Percentiles rank a stretch among this genome's conserved stretches.
Evolutionary conservation across 1,140 invertebrate genomes (phyloP).

Genomic region (Cotesia typhae): DNA sequence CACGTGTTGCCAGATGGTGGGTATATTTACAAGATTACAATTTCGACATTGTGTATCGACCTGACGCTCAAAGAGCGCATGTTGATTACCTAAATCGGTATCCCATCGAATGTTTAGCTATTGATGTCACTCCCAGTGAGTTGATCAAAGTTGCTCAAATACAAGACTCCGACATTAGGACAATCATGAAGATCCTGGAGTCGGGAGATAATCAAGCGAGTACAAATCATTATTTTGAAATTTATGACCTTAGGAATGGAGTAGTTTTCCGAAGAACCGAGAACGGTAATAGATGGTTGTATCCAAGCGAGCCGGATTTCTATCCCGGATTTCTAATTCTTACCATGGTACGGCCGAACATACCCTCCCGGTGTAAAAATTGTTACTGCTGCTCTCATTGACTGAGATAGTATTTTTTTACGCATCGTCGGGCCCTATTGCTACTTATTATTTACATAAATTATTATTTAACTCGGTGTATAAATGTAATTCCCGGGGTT

Average conservation of each 20-base stretch:
- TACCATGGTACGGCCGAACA: too few relatives aligned
- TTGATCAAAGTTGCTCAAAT: constrained; percentile 35
- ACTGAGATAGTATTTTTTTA: too few relatives aligned
- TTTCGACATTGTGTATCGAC: constrained; percentile 7
- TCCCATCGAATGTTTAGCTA: constrained; percentile 30
- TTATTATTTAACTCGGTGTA: too few relatives aligned
- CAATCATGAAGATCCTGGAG: constrained; percentile 31
- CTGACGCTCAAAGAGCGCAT: constrained; percentile 46
- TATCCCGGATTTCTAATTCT: too few relatives aligned
- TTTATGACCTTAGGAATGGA: constrained; percentile 30
- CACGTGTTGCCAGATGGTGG: constrained; percentile 37
- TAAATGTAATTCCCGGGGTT: too few relatives aligned
- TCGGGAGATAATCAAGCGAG: constrained; percentile 13
- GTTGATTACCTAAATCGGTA: constrained; percentile 56
- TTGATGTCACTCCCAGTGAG: constrained; percentile 30
- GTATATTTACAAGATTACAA: too few relatives aligned
- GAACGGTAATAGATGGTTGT: constrained; percentile 41
- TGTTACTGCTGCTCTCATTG: too few relatives aligned
- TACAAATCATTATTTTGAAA: constrained; percentile 34
- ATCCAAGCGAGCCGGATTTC: too few relatives aligned
- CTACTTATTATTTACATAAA: too few relatives aligned
- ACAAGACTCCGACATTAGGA: constrained; percentile 29
- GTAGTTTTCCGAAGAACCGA: constrained; percentile 43
- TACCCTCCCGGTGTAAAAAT: too few relatives aligned
- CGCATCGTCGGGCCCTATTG: too few relatives aligned